Evolutionary conservation across 2,113 vertebrate species (phyloP), one percentile per base, ranked within the genome.

Genomic region (Oncorhynchus keta): DNA sequence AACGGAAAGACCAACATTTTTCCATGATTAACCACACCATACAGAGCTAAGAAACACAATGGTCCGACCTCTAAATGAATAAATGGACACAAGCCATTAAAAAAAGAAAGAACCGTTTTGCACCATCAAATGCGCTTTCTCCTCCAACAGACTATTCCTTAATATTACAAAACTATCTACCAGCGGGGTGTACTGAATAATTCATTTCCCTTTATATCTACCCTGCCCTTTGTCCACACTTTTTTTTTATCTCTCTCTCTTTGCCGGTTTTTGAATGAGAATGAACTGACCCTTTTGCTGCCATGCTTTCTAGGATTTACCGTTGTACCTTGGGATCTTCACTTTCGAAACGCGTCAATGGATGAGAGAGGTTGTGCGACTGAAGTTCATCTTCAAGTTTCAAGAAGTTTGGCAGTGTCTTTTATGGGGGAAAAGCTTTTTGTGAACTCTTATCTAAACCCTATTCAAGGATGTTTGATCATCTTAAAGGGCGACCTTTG

Each of bases 301-400:
- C 35, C 77, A 62, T 76, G 87, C 85, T 91, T 90, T 92, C 85
- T 79, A 84, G 87, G 91, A 91, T 93, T 94, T 91, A 93, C 93
- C 92, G 90, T 94, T 94, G 93, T 94, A 88, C 88, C 81, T 77
- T 84, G 85, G 90, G 92, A 88, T 92, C 93, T 89, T 92, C 79
- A 71, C 88, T 90, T 92, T 81, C 87, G 83, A 92, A 92, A 92
- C 86, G 89, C 88, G 84, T 95, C 93, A 94, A 93, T 91, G 87
- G 90, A 93, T 90, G 88, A 81, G 78, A 72, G 78, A 70, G 82
- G 89, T 90, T 94, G 94, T 92, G 89, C 88, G 79, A 85, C 67
- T 92, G 93, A 95, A 96, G 95, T 96, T 96, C 96, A 97, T 93
- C 94, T 93, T 95, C 95, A 96, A 96, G 95, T 94, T 95, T 95